These are phyloP conservation scores for Clarias gariepinus DNA, from an alignment of 2,113 vertebrate genomes.

Conservation along the genomic window DNA sequence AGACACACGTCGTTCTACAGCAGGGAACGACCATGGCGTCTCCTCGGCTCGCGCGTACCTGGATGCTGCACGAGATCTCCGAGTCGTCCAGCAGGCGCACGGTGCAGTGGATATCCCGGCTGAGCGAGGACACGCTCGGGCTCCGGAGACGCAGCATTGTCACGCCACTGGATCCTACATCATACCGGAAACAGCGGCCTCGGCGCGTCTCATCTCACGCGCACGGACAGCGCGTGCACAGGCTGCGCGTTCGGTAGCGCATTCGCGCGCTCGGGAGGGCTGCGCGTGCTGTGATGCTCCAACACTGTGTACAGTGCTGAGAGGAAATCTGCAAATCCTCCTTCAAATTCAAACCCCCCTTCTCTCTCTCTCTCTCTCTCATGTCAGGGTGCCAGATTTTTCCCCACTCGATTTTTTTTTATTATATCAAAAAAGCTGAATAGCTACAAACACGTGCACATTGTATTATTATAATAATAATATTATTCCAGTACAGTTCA, in stretches of 20 bases:
- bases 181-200: conserved; percentile 61
- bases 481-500: no score
- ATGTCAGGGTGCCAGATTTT: not conserved
- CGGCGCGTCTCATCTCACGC: conserved; percentile 5
- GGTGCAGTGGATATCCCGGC: conserved; percentile 88
- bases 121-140: conserved; percentile 88
- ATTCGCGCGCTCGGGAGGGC: not conserved
- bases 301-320: not conserved
- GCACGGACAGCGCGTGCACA: not conserved
- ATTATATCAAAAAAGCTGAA: not conserved
- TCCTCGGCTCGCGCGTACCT: conserved; percentile 71
- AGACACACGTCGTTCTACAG: not conserved
- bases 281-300: conserved; percentile 5
- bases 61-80: conserved; percentile 90
- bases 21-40: conserved; percentile 5
- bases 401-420: no score
- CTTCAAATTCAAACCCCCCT: not conserved
- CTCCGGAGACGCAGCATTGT: conserved; percentile 95
- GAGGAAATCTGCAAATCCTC: not conserved
- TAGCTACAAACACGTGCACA: not conserved
- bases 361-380: not conserved
- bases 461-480: no score
- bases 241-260: not conserved
- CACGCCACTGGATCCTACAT: conserved; percentile 77
- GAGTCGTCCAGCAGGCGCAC: conserved; percentile 91